These are phyloP conservation scores for Sesia apiformis DNA, from an alignment of 2,888 invertebrate species.

Conservation along the genomic window DNA sequence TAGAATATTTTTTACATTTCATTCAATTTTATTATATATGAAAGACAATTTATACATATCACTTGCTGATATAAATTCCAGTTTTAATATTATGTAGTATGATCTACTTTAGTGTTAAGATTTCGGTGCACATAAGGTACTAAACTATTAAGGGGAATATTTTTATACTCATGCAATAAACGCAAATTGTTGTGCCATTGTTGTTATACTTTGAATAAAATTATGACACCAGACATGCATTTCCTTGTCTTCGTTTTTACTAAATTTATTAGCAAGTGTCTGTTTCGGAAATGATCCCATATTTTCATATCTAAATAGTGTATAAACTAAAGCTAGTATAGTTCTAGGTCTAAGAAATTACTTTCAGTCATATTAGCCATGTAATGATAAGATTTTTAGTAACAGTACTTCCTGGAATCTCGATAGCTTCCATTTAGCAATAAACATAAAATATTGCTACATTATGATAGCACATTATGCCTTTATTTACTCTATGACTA, in stretches of 20 bases:
- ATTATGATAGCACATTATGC: background rate
- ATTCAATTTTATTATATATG: too few species aligned
- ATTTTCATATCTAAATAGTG: background rate
- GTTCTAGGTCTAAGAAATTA: slow-evolving; percentile 4
- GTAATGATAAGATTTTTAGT: slow-evolving; percentile 15
- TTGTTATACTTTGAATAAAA: background rate
- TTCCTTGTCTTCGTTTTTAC: background rate
- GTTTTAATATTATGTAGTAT: background rate
- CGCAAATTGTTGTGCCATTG: slow-evolving; percentile 41
- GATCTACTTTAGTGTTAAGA: slow-evolving; percentile 19
- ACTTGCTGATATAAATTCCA: background rate
- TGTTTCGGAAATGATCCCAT: background rate
- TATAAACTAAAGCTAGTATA: background rate
- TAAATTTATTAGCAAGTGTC: background rate
- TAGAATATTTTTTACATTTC: too few species aligned
- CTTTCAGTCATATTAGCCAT: slow-evolving; percentile 36
- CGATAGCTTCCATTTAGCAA: slow-evolving; percentile 2
- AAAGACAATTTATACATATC: background rate
- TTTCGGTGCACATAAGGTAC: slow-evolving; percentile 31
- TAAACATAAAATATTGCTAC: slow-evolving; percentile 3
- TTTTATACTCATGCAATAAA: slow-evolving; percentile 29
- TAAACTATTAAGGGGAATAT: slow-evolving; percentile 13
- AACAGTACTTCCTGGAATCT: slow-evolving; percentile 3
- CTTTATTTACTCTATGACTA: background rate
- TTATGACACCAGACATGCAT: background rate